Evolutionary conservation across 1,140 invertebrate genomes (phyloP).

Genomic region (Dendroctonus valens): DNA sequence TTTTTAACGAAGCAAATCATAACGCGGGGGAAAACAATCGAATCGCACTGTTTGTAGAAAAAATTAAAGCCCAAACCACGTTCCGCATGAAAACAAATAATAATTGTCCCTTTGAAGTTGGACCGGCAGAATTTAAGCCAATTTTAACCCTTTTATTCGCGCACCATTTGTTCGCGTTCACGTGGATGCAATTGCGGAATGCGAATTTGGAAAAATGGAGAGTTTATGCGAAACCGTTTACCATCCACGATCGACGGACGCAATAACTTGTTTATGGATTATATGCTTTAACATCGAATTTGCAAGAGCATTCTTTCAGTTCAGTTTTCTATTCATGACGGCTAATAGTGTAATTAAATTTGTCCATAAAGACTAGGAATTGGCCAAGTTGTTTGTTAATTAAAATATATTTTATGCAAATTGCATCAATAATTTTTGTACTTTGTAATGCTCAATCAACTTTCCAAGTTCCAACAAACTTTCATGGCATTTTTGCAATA

Average conservation of each 20-base stretch:
- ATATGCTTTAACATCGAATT: too few relatives aligned
- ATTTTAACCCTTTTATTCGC: slow-evolving; percentile 31
- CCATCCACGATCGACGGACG: background rate
- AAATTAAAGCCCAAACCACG: slow-evolving; percentile 11
- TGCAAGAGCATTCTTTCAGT: too few relatives aligned
- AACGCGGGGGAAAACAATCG: slow-evolving; percentile 11
- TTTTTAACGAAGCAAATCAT: slow-evolving; percentile 21
- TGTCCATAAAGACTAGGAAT: too few relatives aligned
- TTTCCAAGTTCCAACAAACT: too few relatives aligned
- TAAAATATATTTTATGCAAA: too few relatives aligned
- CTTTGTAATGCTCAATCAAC: too few relatives aligned
- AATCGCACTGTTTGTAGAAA: slow-evolving; percentile 16
- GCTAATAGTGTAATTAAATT: too few relatives aligned
- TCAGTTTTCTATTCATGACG: too few relatives aligned
- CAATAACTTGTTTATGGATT: background rate
- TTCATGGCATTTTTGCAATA: too few relatives aligned
- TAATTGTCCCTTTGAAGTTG: slow-evolving; percentile 18
- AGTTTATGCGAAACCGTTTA: background rate
- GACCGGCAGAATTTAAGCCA: slow-evolving; percentile 23
- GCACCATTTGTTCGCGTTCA: slow-evolving; percentile 23
- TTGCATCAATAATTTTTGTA: too few relatives aligned
- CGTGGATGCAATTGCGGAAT: slow-evolving; percentile 19
- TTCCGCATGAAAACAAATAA: slow-evolving; percentile 11
- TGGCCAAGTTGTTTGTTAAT: too few relatives aligned
- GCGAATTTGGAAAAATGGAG: slow-evolving; percentile 7